These are phyloP conservation scores for Syngnathus scovelli DNA, from an alignment of 2,113 vertebrate species.

Conservation along the genomic window DNA sequence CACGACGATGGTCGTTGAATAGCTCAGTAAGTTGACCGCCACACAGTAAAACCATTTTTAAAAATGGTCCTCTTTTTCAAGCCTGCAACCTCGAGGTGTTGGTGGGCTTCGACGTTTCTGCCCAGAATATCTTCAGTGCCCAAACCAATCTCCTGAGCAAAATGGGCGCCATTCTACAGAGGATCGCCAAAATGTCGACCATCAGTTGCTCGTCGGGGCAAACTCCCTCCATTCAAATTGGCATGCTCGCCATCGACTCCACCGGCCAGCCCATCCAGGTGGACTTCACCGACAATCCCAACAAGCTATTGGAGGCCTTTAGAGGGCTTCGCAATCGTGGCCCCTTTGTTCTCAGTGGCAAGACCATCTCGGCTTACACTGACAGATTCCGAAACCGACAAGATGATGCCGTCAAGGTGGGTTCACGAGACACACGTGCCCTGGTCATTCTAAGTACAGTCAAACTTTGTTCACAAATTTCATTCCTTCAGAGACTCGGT, in stretches of 20 bases:
- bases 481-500: background rate
- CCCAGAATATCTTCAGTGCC: constrained; percentile 77
- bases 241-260: constrained; percentile 69
- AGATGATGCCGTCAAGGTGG: constrained; percentile 75
- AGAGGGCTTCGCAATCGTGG: constrained; percentile 71
- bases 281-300: constrained; percentile 76
- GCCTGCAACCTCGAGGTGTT: constrained; percentile 86
- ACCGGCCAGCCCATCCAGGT: constrained; percentile 72
- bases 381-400: constrained; percentile 72
- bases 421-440: constrained; percentile 14
- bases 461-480: background rate
- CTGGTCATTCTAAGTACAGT: background rate
- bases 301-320: constrained; percentile 75
- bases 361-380: constrained; percentile 78
- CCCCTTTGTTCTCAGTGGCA: constrained; percentile 75
- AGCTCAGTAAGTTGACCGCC: background rate
- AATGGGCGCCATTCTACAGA: constrained; percentile 74
- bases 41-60: background rate
- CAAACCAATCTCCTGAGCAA: constrained; percentile 81
- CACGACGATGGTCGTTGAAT: background rate
- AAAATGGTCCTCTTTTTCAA: constrained; percentile 45
- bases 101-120: constrained; percentile 85
- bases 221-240: constrained; percentile 74
- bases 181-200: constrained; percentile 78
- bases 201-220: constrained; percentile 82